Base-by-base conservation (phyloP, 2,113 vertebrate genomes). In the Gadus macrocephalus region DNA sequence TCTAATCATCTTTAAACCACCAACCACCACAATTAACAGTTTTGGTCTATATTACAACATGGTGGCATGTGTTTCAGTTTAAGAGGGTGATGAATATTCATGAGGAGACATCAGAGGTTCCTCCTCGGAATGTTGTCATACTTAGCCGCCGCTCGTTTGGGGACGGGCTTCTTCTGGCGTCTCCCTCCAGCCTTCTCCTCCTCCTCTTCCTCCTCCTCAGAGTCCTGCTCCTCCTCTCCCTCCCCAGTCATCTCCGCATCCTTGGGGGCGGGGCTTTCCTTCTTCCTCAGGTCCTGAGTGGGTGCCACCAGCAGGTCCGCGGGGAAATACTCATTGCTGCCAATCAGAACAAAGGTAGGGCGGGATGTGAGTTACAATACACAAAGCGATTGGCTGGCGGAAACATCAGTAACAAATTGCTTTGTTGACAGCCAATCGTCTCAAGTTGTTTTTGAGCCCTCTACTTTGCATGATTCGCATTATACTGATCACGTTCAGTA, bases 311-410 rank as follows among this genome's bases (percentile, higher is more conserved):
- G 81, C 59, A 94, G 90, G 85, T 99, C 97, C 17, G 94, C 90
- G 15, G 90, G 91, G 83, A 94, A 96, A 79, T 96, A 98, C 84
- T 99, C 96, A 25, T 97, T 97, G 83, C 97, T 99, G 78, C n/a
- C 35, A 68, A 67, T 61, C 25, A 64, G 15, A 56, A 62, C 15
- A 62, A 15, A 22, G n/a, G 35, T 42, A 7, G 14, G 65, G n/a
- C 38, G 42, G 61, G 4, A 42, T 11, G 17, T 17, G 11, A 7
- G 42, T 49, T 49, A 49, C 42, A 49, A 49, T 49, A 49, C 42
- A 14, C 42, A 0, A 49, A 49, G 12, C 42, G 9, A 49, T 49
- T 49, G 42, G 42, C 8, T 49, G 42, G 42, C 42, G 11, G 8
- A 14, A 49, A 49, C 42, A 49, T 49, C 1, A 49, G 11, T 49